phyloP scores from a whole-genome alignment of 2,888 invertebrate genomes.

The Sinodicranocentrus sp. region DNA sequence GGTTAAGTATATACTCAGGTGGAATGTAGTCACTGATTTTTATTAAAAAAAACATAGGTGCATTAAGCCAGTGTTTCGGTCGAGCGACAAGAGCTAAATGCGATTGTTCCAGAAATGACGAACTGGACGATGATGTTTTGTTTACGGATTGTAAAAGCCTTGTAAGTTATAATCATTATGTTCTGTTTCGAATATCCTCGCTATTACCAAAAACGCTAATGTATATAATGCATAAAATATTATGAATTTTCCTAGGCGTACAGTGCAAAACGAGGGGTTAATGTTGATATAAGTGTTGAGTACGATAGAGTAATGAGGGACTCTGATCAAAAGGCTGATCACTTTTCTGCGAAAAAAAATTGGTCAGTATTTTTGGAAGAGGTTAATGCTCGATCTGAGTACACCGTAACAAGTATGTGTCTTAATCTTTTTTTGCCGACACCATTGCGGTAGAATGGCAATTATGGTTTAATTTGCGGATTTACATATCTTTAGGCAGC shows the following conservation, averaged over 20 bases:
- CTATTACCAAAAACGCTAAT: too few relatives aligned
- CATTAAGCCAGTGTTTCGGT: constrained; percentile 50
- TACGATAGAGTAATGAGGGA: constrained; percentile 67
- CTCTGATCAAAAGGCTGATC: constrained; percentile 57
- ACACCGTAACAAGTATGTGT: constrained; percentile 4
- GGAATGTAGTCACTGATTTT: too few relatives aligned
- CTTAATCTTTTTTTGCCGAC: too few relatives aligned
- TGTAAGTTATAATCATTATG: too few relatives aligned
- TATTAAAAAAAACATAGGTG: too few relatives aligned
- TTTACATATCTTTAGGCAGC: neutral
- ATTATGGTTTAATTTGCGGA: too few relatives aligned
- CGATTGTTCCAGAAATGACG: constrained; percentile 51
- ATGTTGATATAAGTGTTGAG: constrained; percentile 34
- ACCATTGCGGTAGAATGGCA: too few relatives aligned
- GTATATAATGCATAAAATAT: neutral
- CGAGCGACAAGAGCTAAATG: constrained; percentile 44
- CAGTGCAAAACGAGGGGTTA: constrained; percentile 48
- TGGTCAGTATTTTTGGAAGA: constrained; percentile 67
- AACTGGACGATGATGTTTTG: constrained; percentile 56
- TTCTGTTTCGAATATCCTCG: too few relatives aligned
- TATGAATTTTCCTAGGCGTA: constrained; percentile 43
- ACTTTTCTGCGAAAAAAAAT: constrained; percentile 40
- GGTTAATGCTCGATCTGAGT: constrained; percentile 70
- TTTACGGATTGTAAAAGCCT: constrained; percentile 70
- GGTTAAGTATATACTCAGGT: too few relatives aligned